Evolutionary conservation across 2,797 vertebrate species (phyloP).

Genomic region (Lacerta viridis): DNA sequence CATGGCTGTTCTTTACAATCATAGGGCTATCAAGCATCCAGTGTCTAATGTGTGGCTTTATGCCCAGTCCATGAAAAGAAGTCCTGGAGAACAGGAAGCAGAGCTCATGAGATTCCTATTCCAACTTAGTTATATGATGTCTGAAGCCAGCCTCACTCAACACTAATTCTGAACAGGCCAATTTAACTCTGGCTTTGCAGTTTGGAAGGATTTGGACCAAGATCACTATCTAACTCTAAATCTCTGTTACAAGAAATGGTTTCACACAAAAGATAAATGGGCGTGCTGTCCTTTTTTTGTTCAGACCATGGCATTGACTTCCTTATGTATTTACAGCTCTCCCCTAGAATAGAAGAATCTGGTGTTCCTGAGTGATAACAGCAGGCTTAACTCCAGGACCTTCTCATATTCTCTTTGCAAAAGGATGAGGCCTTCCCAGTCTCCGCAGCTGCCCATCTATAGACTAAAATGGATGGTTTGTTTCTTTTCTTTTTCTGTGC

Average conservation of each 20-base stretch:
- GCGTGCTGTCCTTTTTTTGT: background rate
- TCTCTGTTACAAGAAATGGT: background rate
- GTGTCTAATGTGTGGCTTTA: background rate
- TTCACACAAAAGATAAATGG: background rate
- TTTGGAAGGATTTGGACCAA: background rate
- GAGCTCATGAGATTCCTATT: background rate
- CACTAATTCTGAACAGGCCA: background rate
- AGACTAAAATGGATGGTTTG: constrained; percentile 7
- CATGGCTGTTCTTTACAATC: background rate
- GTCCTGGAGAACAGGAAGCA: no score
- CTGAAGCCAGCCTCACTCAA: background rate
- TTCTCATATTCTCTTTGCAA: constrained; percentile 35
- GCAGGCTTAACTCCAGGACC: constrained; percentile 28
- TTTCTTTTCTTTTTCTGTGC: constrained; percentile 13
- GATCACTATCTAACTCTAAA: background rate
- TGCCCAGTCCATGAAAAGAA: background rate
- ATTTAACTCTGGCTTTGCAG: background rate
- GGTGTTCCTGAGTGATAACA: constrained; percentile 40
- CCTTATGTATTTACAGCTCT: constrained; percentile 13
- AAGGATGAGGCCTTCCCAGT: background rate
- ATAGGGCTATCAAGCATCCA: no score
- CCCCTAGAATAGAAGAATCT: background rate
- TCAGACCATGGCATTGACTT: background rate
- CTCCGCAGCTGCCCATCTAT: constrained; percentile 8
- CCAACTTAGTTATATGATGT: no score